Evolutionary conservation across 1,140 invertebrate species (phyloP).

Genomic region (Archivesica marissinica): DNA sequence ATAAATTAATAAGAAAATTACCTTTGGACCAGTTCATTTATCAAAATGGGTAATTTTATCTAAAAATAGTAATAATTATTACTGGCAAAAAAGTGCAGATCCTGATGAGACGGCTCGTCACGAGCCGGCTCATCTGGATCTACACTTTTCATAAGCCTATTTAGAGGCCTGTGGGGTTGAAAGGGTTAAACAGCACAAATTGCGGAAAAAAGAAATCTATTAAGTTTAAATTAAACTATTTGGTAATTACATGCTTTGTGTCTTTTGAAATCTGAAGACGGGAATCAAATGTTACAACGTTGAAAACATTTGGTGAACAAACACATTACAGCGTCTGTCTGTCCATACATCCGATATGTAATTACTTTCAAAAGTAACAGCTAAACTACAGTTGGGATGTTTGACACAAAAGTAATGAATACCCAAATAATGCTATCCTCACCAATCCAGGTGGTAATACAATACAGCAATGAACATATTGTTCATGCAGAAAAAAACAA

Average conservation of each 20-base stretch:
- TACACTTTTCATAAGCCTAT: no score
- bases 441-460: background rate
- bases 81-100: no score
- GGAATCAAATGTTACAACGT: slow-evolving; percentile 36
- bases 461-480: slow-evolving; percentile 19
- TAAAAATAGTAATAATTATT: no score
- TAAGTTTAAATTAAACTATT: slow-evolving; percentile 39
- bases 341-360: background rate
- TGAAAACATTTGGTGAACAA: slow-evolving; percentile 49
- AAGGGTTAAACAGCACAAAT: no score
- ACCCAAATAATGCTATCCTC: background rate
- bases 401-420: slow-evolving; percentile 38
- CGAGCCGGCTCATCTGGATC: no score
- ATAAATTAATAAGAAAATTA: no score
- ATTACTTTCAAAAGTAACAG: slow-evolving; percentile 49
- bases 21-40: no score
- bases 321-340: slow-evolving; percentile 45
- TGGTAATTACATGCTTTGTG: slow-evolving; percentile 31
- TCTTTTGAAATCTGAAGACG: slow-evolving; percentile 34
- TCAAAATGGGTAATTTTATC: no score
- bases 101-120: no score
- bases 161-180: no score
- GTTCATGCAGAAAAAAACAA: slow-evolving; percentile 40
- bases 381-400: background rate
- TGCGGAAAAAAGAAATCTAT: slow-evolving; percentile 31